Percentiles rank a stretch among this genome's conserved stretches.
phyloP scores from a whole-genome alignment of 2,888 invertebrate species.

The Dusona sp. region DNA sequence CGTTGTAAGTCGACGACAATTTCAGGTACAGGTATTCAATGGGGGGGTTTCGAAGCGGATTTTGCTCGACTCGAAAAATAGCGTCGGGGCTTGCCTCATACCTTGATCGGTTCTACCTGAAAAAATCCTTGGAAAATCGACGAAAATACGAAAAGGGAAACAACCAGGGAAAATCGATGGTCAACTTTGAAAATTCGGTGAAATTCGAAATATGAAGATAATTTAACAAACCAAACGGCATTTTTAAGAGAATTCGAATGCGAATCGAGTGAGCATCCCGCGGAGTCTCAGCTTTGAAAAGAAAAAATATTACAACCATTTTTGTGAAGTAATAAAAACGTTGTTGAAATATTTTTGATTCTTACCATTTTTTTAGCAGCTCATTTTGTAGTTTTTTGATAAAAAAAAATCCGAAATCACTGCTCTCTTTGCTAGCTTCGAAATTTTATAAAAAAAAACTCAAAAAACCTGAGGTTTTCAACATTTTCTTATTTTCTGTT shows the following conservation, averaged over 20 bases:
- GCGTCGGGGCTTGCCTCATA: background rate
- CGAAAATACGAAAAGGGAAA: background rate
- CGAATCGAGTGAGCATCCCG: background rate
- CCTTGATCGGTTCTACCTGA: background rate
- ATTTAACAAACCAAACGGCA: background rate
- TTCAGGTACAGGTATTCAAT: background rate
- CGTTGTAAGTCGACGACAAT: background rate
- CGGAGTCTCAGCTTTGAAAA: background rate
- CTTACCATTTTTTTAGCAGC: too few species aligned
- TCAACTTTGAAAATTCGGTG: background rate
- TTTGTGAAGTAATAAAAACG: background rate
- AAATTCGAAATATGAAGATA: background rate
- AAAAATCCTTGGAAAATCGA: background rate
- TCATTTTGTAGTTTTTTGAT: too few species aligned
- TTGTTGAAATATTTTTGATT: background rate
- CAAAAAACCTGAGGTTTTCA: background rate
- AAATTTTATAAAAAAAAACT: background rate
- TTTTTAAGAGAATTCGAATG: background rate
- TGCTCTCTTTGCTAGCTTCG: background rate
- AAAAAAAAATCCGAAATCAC: too few species aligned
- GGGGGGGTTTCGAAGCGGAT: background rate
- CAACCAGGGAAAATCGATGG: too few species aligned
- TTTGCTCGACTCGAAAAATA: background rate
- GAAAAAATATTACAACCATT: background rate
- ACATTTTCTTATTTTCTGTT: too few species aligned